These are phyloP conservation scores for Mus pahari DNA, from an alignment of 2,113 vertebrate species.

Conservation along the genomic window DNA sequence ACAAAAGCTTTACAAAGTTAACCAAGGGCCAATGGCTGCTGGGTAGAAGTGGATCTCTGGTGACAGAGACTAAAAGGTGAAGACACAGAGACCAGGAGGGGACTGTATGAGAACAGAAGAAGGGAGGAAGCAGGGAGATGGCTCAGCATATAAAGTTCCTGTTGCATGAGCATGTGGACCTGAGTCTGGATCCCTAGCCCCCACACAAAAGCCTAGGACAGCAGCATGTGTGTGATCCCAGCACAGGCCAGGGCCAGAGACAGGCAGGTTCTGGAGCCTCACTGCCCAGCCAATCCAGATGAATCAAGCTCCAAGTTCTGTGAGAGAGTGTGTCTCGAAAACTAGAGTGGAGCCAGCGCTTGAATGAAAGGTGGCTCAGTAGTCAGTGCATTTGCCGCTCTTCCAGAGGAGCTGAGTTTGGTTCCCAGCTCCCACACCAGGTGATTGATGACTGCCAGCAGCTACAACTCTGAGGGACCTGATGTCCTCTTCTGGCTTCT, in stretches of 20 bases:
- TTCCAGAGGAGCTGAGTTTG: neutral
- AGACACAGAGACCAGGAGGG: neutral
- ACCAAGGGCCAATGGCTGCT: neutral
- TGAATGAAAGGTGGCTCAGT: neutral
- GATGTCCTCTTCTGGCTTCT: neutral
- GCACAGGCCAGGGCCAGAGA: neutral
- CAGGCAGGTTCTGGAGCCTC: neutral
- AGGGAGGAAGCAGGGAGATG: neutral
- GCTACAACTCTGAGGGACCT: neutral
- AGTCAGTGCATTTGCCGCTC: neutral
- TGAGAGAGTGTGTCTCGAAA: neutral
- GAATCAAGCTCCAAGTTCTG: neutral
- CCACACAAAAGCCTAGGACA: neutral
- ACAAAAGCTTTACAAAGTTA: neutral
- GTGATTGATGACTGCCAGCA: neutral
- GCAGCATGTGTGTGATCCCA: neutral
- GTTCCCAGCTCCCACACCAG: neutral
- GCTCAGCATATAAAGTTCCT: neutral
- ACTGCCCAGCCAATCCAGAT: neutral
- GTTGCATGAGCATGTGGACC: neutral
- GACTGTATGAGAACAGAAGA: neutral
- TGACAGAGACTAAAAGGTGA: neutral
- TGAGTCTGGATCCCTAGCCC: neutral
- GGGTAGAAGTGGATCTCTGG: neutral
- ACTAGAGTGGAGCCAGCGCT: neutral